Evolutionary conservation across 2,113 vertebrate species (phyloP).

Genomic region (Oceanodroma tethys): DNA sequence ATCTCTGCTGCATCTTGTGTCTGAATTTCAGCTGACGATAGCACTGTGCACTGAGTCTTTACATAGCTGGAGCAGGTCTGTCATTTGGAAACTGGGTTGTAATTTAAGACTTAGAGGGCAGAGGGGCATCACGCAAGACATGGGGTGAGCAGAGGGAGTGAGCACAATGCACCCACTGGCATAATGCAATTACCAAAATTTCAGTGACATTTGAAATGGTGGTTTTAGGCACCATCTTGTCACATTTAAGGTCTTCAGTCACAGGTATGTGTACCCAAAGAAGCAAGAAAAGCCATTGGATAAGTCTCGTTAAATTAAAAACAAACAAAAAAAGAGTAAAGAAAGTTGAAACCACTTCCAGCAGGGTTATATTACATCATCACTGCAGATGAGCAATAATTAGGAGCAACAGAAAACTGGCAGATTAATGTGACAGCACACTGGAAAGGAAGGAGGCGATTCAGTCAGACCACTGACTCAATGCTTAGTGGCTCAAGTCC

Average conservation of each 20-base stretch:
- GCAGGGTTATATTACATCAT: neutral
- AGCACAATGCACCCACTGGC: neutral
- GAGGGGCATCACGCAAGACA: neutral
- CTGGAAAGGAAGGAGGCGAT: neutral
- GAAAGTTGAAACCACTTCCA: neutral
- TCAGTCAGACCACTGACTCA: neutral
- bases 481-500: neutral
- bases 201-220: neutral
- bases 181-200: neutral
- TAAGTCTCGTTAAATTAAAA: neutral
- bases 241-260: neutral
- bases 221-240: neutral
- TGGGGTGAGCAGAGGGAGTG: neutral
- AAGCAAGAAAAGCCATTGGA: neutral
- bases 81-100: neutral
- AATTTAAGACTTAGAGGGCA: neutral
- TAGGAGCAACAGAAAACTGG: neutral
- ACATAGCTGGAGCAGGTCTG: neutral
- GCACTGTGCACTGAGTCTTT: neutral
- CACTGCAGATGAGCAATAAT: neutral
- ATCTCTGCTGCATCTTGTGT: neutral
- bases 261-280: neutral
- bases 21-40: neutral
- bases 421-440: neutral
- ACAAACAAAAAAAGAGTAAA: neutral